These are phyloP conservation scores for Morpho helenor DNA, from an alignment of 2,888 invertebrate genomes.

Conservation along the genomic window DNA sequence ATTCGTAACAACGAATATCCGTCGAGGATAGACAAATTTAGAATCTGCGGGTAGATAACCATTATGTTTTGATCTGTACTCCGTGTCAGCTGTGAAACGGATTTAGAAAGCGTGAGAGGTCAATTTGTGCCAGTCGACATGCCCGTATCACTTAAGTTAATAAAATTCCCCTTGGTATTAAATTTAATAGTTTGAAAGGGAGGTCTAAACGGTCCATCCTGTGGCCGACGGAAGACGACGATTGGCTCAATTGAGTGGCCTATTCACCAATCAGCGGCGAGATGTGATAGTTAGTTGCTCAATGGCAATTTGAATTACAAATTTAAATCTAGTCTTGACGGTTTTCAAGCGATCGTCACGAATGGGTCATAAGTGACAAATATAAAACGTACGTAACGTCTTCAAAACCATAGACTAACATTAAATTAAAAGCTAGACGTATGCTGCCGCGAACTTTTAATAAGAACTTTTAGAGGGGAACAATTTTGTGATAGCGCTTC, in stretches of 20 bases:
- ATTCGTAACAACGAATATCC: slow-evolving; percentile 65
- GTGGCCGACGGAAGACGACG: slow-evolving; percentile 71
- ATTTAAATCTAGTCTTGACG: slow-evolving; percentile 15
- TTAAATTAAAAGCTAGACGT: no score
- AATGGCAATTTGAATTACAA: slow-evolving; percentile 27
- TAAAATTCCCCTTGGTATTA: slow-evolving; percentile 74
- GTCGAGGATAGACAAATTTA: slow-evolving; percentile 49
- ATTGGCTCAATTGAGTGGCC: slow-evolving; percentile 73
- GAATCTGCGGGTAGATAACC: slow-evolving; percentile 60
- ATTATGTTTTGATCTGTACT: slow-evolving; percentile 31
- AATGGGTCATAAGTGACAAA: no score
- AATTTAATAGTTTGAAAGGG: slow-evolving; percentile 77
- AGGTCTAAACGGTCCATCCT: slow-evolving; percentile 68
- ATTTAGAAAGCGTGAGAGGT: slow-evolving; percentile 36
- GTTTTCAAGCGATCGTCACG: neutral
- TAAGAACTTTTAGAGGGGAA: no score
- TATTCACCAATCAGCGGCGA: slow-evolving; percentile 72
- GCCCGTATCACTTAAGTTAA: slow-evolving; percentile 77
- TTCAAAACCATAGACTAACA: no score
- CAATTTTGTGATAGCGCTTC: no score
- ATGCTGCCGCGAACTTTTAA: no score
- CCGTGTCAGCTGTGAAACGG: slow-evolving; percentile 14
- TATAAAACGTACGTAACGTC: no score
- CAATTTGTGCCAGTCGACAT: slow-evolving; percentile 40
- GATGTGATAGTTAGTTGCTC: slow-evolving; percentile 32